Base-by-base conservation (phyloP, 2,113 vertebrate genomes). In the Ptyas mucosa region DNA sequence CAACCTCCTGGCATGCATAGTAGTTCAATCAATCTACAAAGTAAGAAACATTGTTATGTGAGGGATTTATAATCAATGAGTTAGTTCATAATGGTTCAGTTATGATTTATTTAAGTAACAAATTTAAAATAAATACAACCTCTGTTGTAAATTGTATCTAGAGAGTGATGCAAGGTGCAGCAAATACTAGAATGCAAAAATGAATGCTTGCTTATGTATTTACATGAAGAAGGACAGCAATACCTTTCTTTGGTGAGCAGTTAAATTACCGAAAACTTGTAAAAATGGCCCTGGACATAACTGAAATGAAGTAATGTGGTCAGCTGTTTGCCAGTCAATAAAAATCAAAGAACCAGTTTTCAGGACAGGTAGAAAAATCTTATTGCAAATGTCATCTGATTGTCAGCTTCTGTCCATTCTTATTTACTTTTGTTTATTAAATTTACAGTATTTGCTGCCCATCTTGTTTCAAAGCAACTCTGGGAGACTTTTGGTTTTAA, bases 231-330 rank as follows among this genome's bases (percentile, higher is more conserved):
- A 26, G 20, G 29, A 87, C 39, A 92, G 91, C n/a, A 92, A 52
- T 49, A 88, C 34, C 89, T 96, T 93, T 90, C 0, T 87, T 86
- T 21, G 88, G 57, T 18, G 24, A 89, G 51, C 89, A 94, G 61
- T 87, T 0, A 1, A 81, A 52, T 24, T 3, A 81, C 18, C 43
- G 75, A 20, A 69, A 69, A 90, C 26, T 64, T 88, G 86, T 26
- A 58, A 92, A 95, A 21, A 91, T 12, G 91, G 94, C 94, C n/a
- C 15, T 95, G 92, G 34, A 92, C 0, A 69, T 0, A 0, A 26
- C 61, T 64, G 91, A 61, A 43, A 87, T 0, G 39, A 46, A 39
- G 89, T 10, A 8, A 81, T 39, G n/a, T 87, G 26, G 43, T 95
- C 85, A 85, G 21, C 85, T 94, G 34, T 29, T 91, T 55, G 58